phyloP scores from a whole-genome alignment of 2,113 vertebrate species.

The Lampris incognitus region DNA sequence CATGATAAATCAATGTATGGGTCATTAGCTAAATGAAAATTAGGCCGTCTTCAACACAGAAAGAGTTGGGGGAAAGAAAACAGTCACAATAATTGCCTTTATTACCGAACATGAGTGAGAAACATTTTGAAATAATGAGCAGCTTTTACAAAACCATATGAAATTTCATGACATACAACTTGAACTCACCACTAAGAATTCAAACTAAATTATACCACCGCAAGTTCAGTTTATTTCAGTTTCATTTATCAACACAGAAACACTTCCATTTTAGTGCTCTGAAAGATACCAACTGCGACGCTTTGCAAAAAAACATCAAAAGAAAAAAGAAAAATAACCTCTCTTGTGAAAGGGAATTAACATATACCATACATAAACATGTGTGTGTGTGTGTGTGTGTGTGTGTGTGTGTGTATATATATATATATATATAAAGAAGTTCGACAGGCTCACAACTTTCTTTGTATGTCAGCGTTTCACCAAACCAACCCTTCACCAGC shows the following conservation, averaged over 20 bases:
- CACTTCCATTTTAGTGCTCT: too few species aligned
- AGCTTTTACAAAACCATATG: not conserved
- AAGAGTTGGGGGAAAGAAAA: not conserved
- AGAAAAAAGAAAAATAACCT: not conserved
- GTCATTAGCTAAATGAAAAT: not conserved
- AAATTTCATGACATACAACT: too few species aligned
- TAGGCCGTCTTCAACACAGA: too few species aligned
- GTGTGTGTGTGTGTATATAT: too few species aligned
- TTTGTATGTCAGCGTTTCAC: conserved; percentile 34
- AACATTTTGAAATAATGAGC: not conserved
- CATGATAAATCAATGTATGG: not conserved
- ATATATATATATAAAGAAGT: not conserved
- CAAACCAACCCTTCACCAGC: conserved; percentile 45
- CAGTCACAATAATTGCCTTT: too few species aligned
- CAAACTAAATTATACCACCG: too few species aligned
- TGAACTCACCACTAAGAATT: too few species aligned
- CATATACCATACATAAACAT: not conserved
- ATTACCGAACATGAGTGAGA: not conserved
- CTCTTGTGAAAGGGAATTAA: not conserved
- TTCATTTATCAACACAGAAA: too few species aligned
- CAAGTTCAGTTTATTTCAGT: too few species aligned
- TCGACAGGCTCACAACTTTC: conserved; percentile 30
- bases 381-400: too few species aligned
- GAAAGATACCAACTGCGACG: not conserved
- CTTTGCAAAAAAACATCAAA: not conserved